Evolutionary conservation across 1,140 invertebrate species (phyloP).

Genomic region (Octopus bimaculoides): DNA sequence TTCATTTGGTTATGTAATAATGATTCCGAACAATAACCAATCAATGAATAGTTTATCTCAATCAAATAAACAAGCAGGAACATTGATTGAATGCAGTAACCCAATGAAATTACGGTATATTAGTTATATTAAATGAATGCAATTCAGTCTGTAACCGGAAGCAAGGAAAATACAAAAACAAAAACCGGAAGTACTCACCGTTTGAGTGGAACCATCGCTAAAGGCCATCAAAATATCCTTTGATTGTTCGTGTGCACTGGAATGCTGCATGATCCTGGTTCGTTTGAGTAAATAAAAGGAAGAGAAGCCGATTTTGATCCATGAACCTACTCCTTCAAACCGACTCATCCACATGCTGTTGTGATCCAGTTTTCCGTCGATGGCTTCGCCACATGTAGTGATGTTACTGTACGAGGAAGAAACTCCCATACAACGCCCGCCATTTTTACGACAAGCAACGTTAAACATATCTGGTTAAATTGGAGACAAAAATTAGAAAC

Average conservation of each 20-base stretch:
- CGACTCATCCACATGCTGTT: background rate
- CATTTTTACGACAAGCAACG: background rate
- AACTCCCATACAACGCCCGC: background rate
- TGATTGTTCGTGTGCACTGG: background rate
- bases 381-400: background rate
- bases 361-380: conserved; percentile 1
- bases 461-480: background rate
- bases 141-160: too few species aligned
- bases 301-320: background rate
- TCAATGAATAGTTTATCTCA: too few species aligned
- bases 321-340: background rate
- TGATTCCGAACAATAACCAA: too few species aligned
- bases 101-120: too few species aligned
- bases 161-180: background rate
- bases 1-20: too few species aligned
- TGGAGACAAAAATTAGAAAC: too few species aligned
- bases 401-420: background rate
- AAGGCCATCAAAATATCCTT: background rate
- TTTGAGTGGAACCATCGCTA: background rate
- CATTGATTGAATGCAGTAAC: too few species aligned
- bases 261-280: background rate
- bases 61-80: too few species aligned
- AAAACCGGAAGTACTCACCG: background rate
- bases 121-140: too few species aligned
- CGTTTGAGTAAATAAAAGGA: background rate